phyloP scores from a whole-genome alignment of 2,113 vertebrate genomes.

The Serinus canaria region DNA sequence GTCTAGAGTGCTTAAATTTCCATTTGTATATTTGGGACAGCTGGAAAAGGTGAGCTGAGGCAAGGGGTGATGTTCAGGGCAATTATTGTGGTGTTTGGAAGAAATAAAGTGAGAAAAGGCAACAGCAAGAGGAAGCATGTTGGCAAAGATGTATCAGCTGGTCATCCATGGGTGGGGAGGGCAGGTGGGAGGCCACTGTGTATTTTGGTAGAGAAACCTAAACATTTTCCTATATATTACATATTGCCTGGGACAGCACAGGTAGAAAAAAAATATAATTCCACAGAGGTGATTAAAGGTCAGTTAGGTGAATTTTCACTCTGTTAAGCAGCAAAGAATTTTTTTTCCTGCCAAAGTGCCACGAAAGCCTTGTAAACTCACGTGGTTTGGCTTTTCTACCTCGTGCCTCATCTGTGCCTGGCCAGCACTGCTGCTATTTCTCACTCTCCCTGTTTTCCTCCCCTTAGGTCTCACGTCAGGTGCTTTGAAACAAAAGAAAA shows the following conservation, averaged over 20 bases:
- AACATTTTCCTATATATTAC: not conserved
- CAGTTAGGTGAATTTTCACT: not conserved
- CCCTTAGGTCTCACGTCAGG: constrained; percentile 56
- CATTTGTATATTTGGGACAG: not conserved
- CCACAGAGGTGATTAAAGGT: not conserved
- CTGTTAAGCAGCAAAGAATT: not conserved
- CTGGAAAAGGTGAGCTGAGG: constrained; percentile 26
- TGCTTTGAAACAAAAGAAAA: constrained; percentile 58
- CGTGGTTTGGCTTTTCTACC: not conserved
- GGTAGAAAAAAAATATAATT: not conserved
- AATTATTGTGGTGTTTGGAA: not conserved
- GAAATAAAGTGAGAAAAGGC: not conserved
- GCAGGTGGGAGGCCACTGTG: not conserved
- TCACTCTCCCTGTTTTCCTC: not conserved
- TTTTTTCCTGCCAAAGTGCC: not conserved
- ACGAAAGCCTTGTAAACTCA: not conserved
- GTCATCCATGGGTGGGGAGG: not conserved
- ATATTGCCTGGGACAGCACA: not conserved
- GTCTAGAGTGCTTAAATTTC: not conserved
- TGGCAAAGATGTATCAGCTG: not conserved
- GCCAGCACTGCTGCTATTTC: not conserved
- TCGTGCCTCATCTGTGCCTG: not conserved
- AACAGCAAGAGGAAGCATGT: not conserved
- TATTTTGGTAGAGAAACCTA: not conserved
- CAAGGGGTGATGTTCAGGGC: not conserved